Base-by-base conservation (phyloP, 2,797 vertebrate genomes). In the Neomorphus geoffroyi region DNA sequence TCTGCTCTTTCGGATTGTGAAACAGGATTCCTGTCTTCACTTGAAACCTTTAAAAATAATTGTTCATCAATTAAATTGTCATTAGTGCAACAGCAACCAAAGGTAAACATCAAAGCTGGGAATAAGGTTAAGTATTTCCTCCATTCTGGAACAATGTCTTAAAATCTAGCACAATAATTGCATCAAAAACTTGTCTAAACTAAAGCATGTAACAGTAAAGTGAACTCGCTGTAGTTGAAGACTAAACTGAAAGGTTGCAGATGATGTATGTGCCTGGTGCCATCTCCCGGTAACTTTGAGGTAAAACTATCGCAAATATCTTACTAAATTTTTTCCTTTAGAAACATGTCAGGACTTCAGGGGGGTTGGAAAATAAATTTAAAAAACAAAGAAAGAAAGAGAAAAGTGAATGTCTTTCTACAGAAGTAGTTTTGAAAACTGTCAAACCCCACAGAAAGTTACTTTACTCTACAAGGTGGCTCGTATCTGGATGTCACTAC, bases 261-360 rank as follows among this genome's bases (percentile, higher is more conserved):
- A 62, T 92, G 90, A 84, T 0, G 3, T 53, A 21, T 69, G 87
- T 51, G 92, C 78, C 57, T 57, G 93, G 57, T 96, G 97, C 97
- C 98, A 97, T 88, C 98, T 97, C 50, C 80, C 87, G 98, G 96
- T 41, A 73, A 10, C 16, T 70, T 12, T 22, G 30, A 22, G 51
- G 26, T 23, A 92, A 92, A 93, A 21, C 43, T 14, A 27, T 11
- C n/a, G 37, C 24, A 64, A 85, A 27, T 11, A 30, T 0, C 3
- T 27, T 9, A 4, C 5, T 22, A 32, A 26, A 4, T 51, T 43
- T 54, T 45, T 43, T 18, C 26, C 27, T 75, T 54, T 1, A 51
- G 21, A 81, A 86, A 88, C 73, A 75, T 0, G 24, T 6, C 60
- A 48, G 9, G 11, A 28, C 33, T 56, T 60, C 0, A 3, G 9